Conservation (phyloP, 1,140 invertebrate genomes). For the Penaeus japonicus region DNA sequence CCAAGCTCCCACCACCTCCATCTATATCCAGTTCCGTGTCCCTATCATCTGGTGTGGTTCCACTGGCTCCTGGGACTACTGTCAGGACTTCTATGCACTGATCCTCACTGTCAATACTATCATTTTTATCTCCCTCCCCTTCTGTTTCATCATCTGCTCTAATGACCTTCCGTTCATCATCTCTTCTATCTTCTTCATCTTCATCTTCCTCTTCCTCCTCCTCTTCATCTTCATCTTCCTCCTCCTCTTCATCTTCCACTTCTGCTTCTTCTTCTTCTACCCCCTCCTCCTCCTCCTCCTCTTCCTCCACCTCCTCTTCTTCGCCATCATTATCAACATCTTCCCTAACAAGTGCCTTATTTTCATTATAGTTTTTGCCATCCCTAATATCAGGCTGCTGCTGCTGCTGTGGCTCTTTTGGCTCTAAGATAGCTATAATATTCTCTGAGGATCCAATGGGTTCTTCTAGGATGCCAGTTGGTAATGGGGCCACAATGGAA, state of each 20-base stretch:
- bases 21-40: conserved; percentile 57
- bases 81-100: conserved; percentile 64
- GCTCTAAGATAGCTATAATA: background rate
- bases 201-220: conserved; percentile 56
- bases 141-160: conserved; percentile 55
- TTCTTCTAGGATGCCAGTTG: conserved; percentile 52
- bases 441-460: conserved; percentile 26
- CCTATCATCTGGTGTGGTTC: conserved; percentile 65
- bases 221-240: conserved; percentile 28
- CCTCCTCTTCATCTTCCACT: conserved; percentile 21
- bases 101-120: conserved; percentile 64
- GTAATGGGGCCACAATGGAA: conserved; percentile 33
- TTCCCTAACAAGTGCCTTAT: conserved; percentile 23
- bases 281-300: conserved; percentile 24
- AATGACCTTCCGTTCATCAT: conserved; percentile 27
- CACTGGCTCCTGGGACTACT: conserved; percentile 61
- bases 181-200: conserved; percentile 55
- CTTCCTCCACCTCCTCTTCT: background rate
- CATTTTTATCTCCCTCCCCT: conserved; percentile 60
- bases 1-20: conserved; percentile 46
- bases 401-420: background rate
- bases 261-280: conserved; percentile 4
- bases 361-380: conserved; percentile 10
- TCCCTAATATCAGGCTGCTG: background rate
- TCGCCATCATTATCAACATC: background rate